Percentiles rank a stretch among this genome's conserved stretches.
phyloP scores from a whole-genome alignment of 2,113 vertebrate genomes.

The Anarrhichthys ocellatus region DNA sequence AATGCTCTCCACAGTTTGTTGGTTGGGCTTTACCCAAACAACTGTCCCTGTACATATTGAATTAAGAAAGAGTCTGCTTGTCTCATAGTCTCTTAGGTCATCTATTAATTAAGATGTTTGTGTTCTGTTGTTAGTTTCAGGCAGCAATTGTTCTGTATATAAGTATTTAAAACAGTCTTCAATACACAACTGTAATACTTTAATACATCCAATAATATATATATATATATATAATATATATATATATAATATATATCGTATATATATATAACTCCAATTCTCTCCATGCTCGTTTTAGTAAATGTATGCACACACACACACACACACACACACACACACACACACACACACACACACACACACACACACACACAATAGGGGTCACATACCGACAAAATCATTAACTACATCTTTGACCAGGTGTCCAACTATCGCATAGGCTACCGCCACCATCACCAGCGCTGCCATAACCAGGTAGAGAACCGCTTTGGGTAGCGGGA shows the following conservation, averaged over 20 bases:
- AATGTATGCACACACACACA: neutral
- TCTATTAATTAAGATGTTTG: conserved; percentile 7
- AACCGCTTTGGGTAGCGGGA: conserved; percentile 90
- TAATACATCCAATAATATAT: neutral
- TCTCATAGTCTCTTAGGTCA: neutral
- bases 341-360: neutral
- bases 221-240: neutral
- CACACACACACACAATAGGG: neutral
- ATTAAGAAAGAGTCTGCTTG: neutral
- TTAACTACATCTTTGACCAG: conserved; percentile 92
- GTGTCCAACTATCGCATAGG: conserved; percentile 90
- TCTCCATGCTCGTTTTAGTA: neutral
- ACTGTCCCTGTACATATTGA: neutral
- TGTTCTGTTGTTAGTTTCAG: neutral
- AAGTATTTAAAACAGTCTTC: neutral
- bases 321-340: neutral
- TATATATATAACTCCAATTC: neutral
- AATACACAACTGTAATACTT: neutral
- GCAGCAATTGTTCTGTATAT: neutral
- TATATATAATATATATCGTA: too few species aligned
- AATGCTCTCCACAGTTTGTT: neutral
- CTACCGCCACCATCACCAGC: conserved; percentile 91
- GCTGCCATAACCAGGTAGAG: conserved; percentile 93
- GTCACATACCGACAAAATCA: conserved; percentile 89
- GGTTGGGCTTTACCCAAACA: neutral